Percentiles rank a stretch among this genome's conserved stretches.
phyloP scores from a whole-genome alignment of 2,797 vertebrate genomes.

The Megaceryle alcyon region DNA sequence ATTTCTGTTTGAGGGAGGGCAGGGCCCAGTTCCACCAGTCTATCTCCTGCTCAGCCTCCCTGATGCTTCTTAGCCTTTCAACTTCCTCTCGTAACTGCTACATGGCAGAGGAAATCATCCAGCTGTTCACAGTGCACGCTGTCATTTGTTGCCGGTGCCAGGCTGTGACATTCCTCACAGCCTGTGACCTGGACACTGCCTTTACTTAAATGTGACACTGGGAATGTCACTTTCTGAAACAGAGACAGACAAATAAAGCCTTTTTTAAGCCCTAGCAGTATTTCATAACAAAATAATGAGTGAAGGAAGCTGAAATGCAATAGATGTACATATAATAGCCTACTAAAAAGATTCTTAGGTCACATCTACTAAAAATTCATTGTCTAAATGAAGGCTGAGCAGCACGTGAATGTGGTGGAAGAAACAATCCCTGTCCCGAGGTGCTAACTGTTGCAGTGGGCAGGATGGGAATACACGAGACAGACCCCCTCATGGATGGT shows the following conservation, averaged over 20 bases:
- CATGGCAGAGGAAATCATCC: no score
- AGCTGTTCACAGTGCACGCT: no score
- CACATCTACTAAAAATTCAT: fast-evolving
- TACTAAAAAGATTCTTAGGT: no score
- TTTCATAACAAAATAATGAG: background rate
- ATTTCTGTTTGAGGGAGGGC: no score
- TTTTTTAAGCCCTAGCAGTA: background rate
- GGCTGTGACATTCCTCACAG: no score
- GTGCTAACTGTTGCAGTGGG: background rate
- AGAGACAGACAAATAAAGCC: background rate
- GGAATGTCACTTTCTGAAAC: background rate
- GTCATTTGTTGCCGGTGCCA: no score
- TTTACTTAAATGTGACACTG: background rate
- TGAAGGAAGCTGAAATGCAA: background rate
- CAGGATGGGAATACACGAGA: background rate
- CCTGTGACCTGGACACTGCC: no score
- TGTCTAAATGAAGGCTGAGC: background rate
- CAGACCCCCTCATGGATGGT: background rate
- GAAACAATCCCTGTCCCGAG: background rate
- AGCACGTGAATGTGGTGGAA: background rate
- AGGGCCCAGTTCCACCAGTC: no score
- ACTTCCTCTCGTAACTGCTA: no score
- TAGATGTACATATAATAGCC: background rate
- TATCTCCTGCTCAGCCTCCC: no score
- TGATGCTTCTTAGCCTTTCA: no score